Evolutionary conservation across 1,140 invertebrate genomes (phyloP).

Genomic region (Delia radicum): DNA sequence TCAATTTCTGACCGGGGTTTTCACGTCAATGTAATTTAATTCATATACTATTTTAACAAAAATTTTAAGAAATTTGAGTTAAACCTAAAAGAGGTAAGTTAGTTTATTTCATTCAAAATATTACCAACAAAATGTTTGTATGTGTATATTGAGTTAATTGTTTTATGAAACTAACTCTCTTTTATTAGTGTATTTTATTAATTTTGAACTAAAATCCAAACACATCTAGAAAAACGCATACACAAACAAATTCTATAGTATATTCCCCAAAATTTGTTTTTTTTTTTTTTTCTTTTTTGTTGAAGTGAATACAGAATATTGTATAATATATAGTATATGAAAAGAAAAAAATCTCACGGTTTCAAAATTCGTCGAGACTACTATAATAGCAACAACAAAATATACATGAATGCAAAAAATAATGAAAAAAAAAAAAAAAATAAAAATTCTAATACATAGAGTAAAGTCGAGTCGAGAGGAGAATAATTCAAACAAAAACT

Average conservation of each 20-base stretch:
- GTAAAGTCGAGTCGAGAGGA: neutral
- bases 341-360: constrained; percentile 1
- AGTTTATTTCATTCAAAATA: too few species aligned
- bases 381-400: neutral
- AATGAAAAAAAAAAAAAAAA: neutral
- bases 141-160: too few species aligned
- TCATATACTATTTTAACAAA: too few species aligned
- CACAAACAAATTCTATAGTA: neutral
- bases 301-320: neutral
- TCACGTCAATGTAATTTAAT: too few species aligned
- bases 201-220: neutral
- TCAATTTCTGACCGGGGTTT: too few species aligned
- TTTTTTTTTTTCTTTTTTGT: neutral
- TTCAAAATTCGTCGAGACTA: neutral
- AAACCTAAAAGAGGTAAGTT: too few species aligned
- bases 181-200: too few species aligned
- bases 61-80: too few species aligned
- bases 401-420: neutral
- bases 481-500: neutral
- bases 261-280: neutral
- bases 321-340: neutral
- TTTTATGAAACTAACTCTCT: too few species aligned
- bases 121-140: too few species aligned
- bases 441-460: neutral
- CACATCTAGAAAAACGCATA: neutral